A percentile compares a stretch with the other conserved stretches of the same genome.
Conservation (phyloP, 1,140 invertebrate genomes). For the Mylabris phalerata region DNA sequence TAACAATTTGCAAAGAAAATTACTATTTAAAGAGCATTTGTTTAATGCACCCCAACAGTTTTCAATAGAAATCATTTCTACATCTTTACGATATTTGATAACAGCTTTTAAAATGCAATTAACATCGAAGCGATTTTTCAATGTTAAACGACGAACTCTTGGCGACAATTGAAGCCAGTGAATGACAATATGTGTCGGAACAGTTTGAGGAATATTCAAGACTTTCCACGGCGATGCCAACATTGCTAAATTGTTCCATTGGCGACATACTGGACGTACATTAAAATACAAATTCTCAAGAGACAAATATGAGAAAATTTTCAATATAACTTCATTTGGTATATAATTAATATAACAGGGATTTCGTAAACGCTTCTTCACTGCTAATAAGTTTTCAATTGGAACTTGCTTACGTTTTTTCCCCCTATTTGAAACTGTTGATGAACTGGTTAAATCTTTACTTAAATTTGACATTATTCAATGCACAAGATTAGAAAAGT, state of each 20-base stretch:
- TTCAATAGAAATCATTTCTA: constrained; percentile 15
- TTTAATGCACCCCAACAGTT: constrained; percentile 19
- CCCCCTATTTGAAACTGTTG: too few species aligned
- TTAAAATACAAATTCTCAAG: constrained; percentile 21
- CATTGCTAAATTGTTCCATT: constrained; percentile 18
- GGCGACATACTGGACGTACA: constrained; percentile 16
- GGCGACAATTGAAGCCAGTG: constrained; percentile 24
- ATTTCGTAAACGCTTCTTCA: constrained; percentile 12
- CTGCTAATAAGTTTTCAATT: too few species aligned
- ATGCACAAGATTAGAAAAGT: too few species aligned
- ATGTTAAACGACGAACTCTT: constrained; percentile 15
- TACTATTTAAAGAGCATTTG: constrained; percentile 11
- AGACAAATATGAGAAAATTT: constrained; percentile 23
- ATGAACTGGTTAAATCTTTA: too few species aligned
- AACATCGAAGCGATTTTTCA: constrained; percentile 20
- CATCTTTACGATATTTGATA: constrained; percentile 9
- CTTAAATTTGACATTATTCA: too few species aligned
- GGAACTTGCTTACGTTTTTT: too few species aligned
- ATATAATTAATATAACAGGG: constrained; percentile 12
- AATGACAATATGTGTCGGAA: too few species aligned
- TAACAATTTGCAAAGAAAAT: constrained; percentile 15
- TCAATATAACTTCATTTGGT: constrained; percentile 23
- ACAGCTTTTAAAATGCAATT: constrained; percentile 14
- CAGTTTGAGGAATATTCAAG: not conserved
- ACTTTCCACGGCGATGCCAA: constrained; percentile 21